phyloP scores from a whole-genome alignment of 2,797 vertebrate genomes.

The Scolopax rusticola region DNA sequence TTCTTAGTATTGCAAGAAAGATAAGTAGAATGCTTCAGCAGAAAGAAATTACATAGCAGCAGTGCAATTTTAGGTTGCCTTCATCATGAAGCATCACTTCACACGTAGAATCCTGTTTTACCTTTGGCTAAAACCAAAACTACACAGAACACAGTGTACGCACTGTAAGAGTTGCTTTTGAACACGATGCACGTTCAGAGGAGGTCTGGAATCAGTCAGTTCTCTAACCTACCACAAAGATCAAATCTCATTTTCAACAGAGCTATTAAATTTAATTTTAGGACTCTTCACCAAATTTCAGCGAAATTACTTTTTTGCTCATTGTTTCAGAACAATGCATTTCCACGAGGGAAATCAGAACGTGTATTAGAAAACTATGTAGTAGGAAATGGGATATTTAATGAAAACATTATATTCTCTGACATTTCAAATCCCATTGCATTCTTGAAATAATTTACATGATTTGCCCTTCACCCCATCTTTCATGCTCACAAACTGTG shows the following conservation, averaged over 20 bases:
- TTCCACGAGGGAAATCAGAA: not conserved
- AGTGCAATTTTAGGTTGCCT: not conserved
- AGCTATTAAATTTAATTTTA: not conserved
- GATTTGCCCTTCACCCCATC: not conserved
- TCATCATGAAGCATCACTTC: not conserved
- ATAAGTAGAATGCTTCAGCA: not conserved
- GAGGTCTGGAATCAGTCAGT: not conserved
- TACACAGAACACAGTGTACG: rapidly evolving
- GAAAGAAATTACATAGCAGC: not conserved
- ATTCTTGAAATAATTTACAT: not conserved
- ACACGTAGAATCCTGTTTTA: not conserved
- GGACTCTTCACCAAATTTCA: not conserved
- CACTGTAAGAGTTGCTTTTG: not conserved
- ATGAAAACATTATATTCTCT: not conserved
- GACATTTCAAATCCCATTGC: not conserved
- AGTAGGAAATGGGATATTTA: not conserved
- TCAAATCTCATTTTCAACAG: not conserved
- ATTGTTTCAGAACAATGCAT: not conserved
- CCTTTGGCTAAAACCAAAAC: not conserved
- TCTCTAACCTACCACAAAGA: not conserved
- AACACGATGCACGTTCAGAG: not conserved
- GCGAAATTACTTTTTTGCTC: not conserved
- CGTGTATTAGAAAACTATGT: not conserved
- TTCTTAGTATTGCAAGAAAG: not conserved
- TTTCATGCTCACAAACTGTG: not conserved